Evolutionary conservation across 92 coral and sea anemone genomes (phyloP), one percentile per base, ranked within the genome.

Genomic region (Scolanthus callimorphus): DNA sequence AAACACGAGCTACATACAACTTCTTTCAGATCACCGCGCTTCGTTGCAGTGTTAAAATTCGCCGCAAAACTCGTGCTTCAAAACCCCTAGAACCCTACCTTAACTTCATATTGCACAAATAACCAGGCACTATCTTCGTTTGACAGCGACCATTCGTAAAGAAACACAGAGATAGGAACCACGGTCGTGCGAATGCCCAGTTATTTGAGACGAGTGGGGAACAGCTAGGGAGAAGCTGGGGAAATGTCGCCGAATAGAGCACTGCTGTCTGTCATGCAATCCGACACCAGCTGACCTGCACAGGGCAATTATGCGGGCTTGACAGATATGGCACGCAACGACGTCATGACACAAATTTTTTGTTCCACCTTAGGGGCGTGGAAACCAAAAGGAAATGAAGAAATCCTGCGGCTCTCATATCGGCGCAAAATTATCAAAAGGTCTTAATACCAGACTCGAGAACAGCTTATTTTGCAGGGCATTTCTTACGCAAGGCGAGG

Each of bases 41-140:
- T n/a, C n/a, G n/a, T n/a, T n/a, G n/a, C n/a, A n/a, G n/a, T n/a
- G n/a, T n/a, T n/a, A n/a, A n/a, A n/a, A n/a, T n/a, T n/a, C n/a
- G n/a, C n/a, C n/a, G n/a, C n/a, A n/a, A n/a, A n/a, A n/a, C n/a
- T n/a, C n/a, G n/a, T n/a, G n/a, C n/a, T n/a, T n/a, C n/a, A n/a
- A n/a, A 34, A 6, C 15, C 41, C 41, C 41, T 6, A 34, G 8
- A 6, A 34, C 41, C 89, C 46, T 63, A 86, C 95, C 95, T 73
- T 53, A 59, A 55, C 95, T 78, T 65, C 95, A 86, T 86, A 26
- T 24, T 63, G 46, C 71, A 72, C 55, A 77, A 77, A 61, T 77
- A 67, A 53, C 38, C 34, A 27, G 55, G 54, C 61, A 23, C 15
- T 2, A 6, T 27, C 4, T 9, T 22, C 15, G 17, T 51, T 27